Conservation (phyloP, 2,888 invertebrate species). For the Drosophila paucipuncta region DNA sequence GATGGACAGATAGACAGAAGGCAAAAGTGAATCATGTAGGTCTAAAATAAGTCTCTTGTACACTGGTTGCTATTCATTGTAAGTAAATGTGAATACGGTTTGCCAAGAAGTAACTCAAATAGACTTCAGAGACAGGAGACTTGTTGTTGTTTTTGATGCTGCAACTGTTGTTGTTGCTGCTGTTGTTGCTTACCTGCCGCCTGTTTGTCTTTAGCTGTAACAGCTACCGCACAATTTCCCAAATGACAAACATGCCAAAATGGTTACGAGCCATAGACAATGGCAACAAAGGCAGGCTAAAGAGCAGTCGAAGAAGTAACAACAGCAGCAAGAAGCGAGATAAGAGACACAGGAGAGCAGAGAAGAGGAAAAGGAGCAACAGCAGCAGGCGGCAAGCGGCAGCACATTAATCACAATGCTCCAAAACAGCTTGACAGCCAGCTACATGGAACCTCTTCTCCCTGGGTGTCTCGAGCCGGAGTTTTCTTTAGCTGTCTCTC, state of each 20-base stretch:
- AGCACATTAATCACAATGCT: conserved; percentile 79
- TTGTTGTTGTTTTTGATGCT: conserved; percentile 1
- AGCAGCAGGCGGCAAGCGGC: conserved; percentile 54
- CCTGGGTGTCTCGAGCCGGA: conserved; percentile 64
- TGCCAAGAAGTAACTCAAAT: conserved; percentile 40
- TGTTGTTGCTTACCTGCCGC: conserved; percentile 62
- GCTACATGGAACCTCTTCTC: conserved; percentile 69
- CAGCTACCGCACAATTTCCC: conserved; percentile 82
- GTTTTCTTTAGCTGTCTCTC: conserved; percentile 24
- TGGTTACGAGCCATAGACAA: conserved; percentile 73
- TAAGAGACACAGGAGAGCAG: neutral
- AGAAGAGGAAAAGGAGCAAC: conserved; percentile 9
- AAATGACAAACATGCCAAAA: conserved; percentile 83
- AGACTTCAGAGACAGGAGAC: conserved; percentile 24
- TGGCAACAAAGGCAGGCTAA: conserved; percentile 56
- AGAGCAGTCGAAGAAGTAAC: conserved; percentile 31
- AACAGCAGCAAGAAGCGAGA: conserved; percentile 19
- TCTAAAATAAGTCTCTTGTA: conserved; percentile 7
- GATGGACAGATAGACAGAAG: neutral
- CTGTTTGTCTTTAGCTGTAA: conserved; percentile 76
- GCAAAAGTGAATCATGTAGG: conserved; percentile 33
- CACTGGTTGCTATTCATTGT: conserved; percentile 23
- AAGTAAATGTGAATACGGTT: conserved; percentile 43
- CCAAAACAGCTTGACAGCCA: conserved; percentile 80
- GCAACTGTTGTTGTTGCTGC: conserved; percentile 2